Conservation (phyloP, 2,113 vertebrate genomes). For the Pterocles burchelli region DNA sequence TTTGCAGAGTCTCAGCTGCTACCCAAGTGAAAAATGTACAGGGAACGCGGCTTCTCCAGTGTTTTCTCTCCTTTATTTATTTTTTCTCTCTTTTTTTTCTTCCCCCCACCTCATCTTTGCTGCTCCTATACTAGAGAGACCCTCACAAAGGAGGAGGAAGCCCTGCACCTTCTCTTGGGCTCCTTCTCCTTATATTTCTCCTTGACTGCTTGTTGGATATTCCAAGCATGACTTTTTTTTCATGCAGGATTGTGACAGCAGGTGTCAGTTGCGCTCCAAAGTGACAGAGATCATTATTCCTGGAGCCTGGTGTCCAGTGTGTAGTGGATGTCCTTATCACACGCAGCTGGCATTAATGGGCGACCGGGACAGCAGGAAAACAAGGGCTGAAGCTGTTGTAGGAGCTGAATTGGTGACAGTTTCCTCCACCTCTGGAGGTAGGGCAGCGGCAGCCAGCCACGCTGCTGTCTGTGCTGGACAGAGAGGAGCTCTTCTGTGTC, state of each 20-base stretch:
- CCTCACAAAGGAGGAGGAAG: not conserved
- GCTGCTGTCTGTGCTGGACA: not conserved
- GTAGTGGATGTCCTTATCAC: conserved; percentile 8
- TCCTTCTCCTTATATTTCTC: not conserved
- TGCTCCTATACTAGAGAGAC: not conserved
- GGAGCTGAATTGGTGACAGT: not conserved
- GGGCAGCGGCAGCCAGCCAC: not conserved
- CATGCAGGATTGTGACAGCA: not conserved
- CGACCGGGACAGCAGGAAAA: not conserved
- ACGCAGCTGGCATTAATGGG: conserved; percentile 20
- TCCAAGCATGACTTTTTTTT: not conserved
- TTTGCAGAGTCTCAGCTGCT: not conserved
- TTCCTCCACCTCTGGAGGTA: not conserved
- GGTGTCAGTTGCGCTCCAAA: conserved; percentile 20
- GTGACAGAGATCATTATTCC: not conserved
- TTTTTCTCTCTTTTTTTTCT: too few species aligned
- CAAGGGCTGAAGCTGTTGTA: not conserved
- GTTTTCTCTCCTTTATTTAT: not conserved
- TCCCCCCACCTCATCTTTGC: not conserved
- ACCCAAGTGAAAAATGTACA: not conserved
- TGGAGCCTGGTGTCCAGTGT: not conserved
- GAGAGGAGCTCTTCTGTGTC: not conserved
- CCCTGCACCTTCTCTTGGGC: not conserved
- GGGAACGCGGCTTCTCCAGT: not conserved
- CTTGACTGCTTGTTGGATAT: not conserved